Conservation (phyloP, 2,888 invertebrate species). For the Leptinotarsa juncta region DNA sequence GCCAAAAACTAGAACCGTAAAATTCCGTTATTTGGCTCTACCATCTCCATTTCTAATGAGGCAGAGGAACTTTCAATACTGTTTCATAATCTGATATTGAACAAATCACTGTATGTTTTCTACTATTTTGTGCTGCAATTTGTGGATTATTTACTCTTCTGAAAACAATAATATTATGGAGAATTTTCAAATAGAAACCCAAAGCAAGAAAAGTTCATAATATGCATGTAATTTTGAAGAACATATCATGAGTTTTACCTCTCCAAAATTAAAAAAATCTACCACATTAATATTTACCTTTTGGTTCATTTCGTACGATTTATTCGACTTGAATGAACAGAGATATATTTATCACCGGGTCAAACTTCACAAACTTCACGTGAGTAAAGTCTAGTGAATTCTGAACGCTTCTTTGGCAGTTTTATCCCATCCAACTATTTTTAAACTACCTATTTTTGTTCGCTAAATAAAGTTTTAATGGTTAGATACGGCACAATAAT, state of each 20-base stretch:
- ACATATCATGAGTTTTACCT: neutral
- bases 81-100: too few relatives aligned
- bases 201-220: too few relatives aligned
- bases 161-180: too few relatives aligned
- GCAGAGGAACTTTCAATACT: too few relatives aligned
- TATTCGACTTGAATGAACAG: neutral
- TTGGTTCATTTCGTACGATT: neutral
- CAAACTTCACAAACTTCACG: neutral
- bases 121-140: too few relatives aligned
- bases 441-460: constrained; percentile 1
- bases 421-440: neutral
- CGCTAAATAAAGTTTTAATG: neutral
- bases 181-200: too few relatives aligned
- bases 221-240: too few relatives aligned
- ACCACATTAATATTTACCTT: constrained; percentile 7
- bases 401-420: constrained; percentile 12
- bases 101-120: too few relatives aligned
- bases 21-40: too few relatives aligned
- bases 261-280: neutral
- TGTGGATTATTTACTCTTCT: too few relatives aligned
- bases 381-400: constrained; percentile 11
- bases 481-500: neutral
- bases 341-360: neutral
- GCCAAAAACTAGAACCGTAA: too few relatives aligned
- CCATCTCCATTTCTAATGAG: too few relatives aligned